Evolutionary conservation across 2,113 vertebrate genomes (phyloP).

Genomic region (Lethenteron camtschaticum): DNA sequence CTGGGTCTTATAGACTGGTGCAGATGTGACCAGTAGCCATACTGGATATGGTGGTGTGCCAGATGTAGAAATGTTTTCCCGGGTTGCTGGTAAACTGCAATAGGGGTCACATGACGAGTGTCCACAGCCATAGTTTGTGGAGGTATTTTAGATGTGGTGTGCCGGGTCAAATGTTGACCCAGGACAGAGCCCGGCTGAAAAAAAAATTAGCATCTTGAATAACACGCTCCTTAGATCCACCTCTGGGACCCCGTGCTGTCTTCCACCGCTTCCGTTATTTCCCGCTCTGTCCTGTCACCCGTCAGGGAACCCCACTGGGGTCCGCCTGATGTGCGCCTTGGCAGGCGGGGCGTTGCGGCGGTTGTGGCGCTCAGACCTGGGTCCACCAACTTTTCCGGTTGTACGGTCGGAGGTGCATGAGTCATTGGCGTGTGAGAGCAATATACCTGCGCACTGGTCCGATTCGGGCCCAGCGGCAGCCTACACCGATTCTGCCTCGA

Average conservation of each 20-base stretch:
- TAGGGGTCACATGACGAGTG: too few relatives aligned
- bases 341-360: slow-evolving; percentile 27
- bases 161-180: too few relatives aligned
- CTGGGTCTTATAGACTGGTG: too few relatives aligned
- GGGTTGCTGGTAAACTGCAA: too few relatives aligned
- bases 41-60: too few relatives aligned
- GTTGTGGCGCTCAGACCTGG: slow-evolving; percentile 14
- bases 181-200: too few relatives aligned
- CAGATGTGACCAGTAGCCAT: too few relatives aligned
- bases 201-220: neutral
- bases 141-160: too few relatives aligned
- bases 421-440: slow-evolving; percentile 88
- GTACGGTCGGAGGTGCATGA: slow-evolving; percentile 81
- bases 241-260: slow-evolving; percentile 46
- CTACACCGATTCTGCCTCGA: too few relatives aligned
- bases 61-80: too few relatives aligned
- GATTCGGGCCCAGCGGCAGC: neutral
- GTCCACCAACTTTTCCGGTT: slow-evolving; percentile 56
- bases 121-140: too few relatives aligned
- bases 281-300: too few relatives aligned
- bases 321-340: slow-evolving; percentile 21
- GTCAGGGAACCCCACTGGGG: slow-evolving; percentile 17
- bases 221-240: slow-evolving; percentile 89
- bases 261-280: neutral
- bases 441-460: slow-evolving; percentile 47